Percentiles rank a stretch among this genome's conserved stretches.
Evolutionary conservation across 2,797 vertebrate species (phyloP).

Genomic region (Tiaroga cobitis): DNA sequence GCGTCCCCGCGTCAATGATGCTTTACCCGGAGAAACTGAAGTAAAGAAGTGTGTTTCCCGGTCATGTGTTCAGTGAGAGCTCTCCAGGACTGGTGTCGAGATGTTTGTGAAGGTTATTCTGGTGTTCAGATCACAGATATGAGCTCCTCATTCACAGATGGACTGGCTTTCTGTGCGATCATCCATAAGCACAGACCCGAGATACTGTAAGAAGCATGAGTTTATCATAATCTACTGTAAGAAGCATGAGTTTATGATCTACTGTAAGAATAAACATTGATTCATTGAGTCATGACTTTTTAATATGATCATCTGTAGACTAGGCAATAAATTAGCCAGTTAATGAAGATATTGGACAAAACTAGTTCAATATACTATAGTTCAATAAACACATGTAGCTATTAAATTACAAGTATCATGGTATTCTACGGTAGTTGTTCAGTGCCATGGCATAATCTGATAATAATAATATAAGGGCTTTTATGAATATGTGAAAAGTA

Average conservation of each 20-base stretch:
- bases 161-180: slow-evolving; percentile 96
- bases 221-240: background rate
- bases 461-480: background rate
- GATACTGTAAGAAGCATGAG: slow-evolving; percentile 86
- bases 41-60: background rate
- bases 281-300: too few relatives aligned
- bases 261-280: too few relatives aligned
- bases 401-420: too few relatives aligned
- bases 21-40: too few relatives aligned
- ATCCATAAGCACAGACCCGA: slow-evolving; percentile 93
- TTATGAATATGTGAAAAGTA: background rate
- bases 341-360: too few relatives aligned
- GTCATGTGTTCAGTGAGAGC: background rate
- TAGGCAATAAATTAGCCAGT: too few relatives aligned
- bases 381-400: too few relatives aligned
- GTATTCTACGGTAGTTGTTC: background rate
- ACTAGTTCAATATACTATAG: too few relatives aligned
- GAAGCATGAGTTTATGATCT: too few relatives aligned
- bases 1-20: background rate
- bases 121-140: slow-evolving; percentile 90
- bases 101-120: slow-evolving; percentile 87
- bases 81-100: slow-evolving; percentile 92
- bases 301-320: too few relatives aligned
- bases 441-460: background rate
- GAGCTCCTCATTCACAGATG: slow-evolving; percentile 91